Percentiles rank a stretch among this genome's conserved stretches.
These are phyloP conservation scores for Hetaerina americana DNA, from an alignment of 1,140 invertebrate species.

Conservation along the genomic window DNA sequence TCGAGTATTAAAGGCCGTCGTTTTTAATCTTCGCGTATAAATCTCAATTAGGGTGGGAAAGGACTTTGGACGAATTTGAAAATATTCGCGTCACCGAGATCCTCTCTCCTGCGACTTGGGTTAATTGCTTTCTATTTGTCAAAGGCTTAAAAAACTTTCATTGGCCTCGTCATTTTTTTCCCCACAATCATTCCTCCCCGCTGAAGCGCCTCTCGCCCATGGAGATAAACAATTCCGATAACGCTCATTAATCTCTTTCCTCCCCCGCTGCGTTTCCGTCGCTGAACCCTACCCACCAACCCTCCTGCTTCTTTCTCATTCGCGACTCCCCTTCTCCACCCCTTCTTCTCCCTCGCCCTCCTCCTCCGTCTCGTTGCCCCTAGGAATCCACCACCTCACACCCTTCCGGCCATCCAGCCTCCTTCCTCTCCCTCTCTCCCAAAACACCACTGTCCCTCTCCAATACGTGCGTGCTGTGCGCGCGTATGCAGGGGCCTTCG, in stretches of 20 bases:
- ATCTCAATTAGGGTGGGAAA: too few species aligned
- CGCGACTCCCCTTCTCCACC: background rate
- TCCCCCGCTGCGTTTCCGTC: background rate
- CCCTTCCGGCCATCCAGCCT: too few species aligned
- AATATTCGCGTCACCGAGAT: too few species aligned
- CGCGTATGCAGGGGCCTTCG: too few species aligned
- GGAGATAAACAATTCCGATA: background rate
- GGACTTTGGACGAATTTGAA: too few species aligned
- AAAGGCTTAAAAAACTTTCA: background rate
- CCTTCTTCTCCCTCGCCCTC: background rate
- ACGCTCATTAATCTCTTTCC: background rate
- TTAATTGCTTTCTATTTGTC: background rate
- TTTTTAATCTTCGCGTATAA: too few species aligned
- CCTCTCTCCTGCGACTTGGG: background rate
- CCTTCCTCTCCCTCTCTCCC: too few species aligned
- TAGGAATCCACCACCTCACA: too few species aligned
- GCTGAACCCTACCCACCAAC: background rate
- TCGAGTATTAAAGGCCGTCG: too few species aligned
- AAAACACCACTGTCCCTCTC: too few species aligned
- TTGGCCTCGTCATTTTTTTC: background rate
- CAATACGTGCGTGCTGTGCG: too few species aligned
- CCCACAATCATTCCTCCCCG: background rate
- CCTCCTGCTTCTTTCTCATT: background rate
- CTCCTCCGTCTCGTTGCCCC: too few species aligned
- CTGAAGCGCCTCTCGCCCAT: background rate